These are phyloP conservation scores for Cheracebus regulus DNA, from an alignment of 2,797 vertebrate genomes.

Conservation along the genomic window DNA sequence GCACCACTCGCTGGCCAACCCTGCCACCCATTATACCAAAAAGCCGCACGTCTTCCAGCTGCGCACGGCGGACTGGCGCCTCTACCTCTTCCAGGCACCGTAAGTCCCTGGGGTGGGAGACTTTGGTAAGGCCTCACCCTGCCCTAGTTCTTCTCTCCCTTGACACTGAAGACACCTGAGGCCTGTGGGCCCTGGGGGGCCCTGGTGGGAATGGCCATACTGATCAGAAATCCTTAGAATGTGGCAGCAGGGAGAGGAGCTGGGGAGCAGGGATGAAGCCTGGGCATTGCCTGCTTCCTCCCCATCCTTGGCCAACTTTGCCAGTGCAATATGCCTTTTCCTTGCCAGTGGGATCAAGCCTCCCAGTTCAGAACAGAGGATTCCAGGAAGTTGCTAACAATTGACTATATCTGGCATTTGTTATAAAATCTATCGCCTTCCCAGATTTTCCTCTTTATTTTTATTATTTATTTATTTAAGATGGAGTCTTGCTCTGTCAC, in stretches of 20 bases:
- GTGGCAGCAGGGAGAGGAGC: neutral
- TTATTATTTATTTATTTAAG: neutral
- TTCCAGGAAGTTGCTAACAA: neutral
- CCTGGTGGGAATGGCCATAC: neutral
- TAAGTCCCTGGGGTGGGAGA: conserved; percentile 60
- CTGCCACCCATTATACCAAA: conserved; percentile 92
- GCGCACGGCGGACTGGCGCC: conserved; percentile 93
- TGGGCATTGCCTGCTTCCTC: no score
- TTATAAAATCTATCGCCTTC: neutral
- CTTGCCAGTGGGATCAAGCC: neutral
- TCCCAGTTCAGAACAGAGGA: neutral
- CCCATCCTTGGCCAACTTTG: accelerated
- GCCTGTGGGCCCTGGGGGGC: no score
- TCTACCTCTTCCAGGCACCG: conserved; percentile 87
- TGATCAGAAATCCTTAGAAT: neutral
- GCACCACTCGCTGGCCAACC: conserved; percentile 92
- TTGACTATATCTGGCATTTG: neutral
- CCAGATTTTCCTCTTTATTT: neutral
- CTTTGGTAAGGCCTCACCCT: neutral
- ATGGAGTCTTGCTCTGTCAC: neutral
- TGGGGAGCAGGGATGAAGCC: neutral
- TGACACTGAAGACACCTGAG: neutral
- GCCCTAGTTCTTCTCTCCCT: neutral
- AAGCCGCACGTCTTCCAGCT: conserved; percentile 93
- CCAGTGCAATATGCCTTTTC: accelerated